Evolutionary conservation across 1,140 invertebrate species (phyloP).

Genomic region (Drosophila dunni): DNA sequence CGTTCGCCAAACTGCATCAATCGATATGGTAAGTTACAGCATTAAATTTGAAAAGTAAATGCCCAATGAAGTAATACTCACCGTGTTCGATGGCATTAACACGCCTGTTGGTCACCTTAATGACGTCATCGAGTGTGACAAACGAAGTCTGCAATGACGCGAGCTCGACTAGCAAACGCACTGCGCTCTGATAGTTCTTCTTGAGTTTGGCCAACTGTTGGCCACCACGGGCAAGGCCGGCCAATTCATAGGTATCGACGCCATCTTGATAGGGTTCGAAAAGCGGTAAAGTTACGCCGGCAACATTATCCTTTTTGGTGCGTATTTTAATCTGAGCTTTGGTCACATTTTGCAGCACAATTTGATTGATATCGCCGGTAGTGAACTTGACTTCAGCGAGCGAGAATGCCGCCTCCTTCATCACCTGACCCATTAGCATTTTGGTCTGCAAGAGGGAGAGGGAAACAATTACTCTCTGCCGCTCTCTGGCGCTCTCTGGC

Average conservation of each 20-base stretch:
- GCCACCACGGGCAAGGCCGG: constrained; percentile 96
- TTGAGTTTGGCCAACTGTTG: constrained; percentile 97
- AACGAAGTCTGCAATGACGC: constrained; percentile 98
- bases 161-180: constrained; percentile 96
- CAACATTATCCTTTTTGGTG: constrained; percentile 99
- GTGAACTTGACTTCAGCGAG: constrained; percentile 99
- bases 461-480: background rate
- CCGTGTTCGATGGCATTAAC: constrained; percentile 99
- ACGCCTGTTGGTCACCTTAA: constrained; percentile 98
- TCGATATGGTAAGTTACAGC: no score
- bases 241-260: constrained; percentile 96
- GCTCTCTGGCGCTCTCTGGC: no score
- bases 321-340: constrained; percentile 99
- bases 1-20: background rate
- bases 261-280: constrained; percentile 99
- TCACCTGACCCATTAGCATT: constrained; percentile 99
- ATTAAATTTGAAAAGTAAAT: no score
- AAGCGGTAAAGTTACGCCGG: constrained; percentile 97
- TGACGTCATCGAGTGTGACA: constrained; percentile 98
- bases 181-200: constrained; percentile 97
- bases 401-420: constrained; percentile 99
- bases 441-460: constrained; percentile 87
- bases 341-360: constrained; percentile 99
- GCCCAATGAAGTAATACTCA: constrained; percentile 82
- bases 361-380: constrained; percentile 98